Percentiles rank a stretch among this genome's conserved stretches.
Evolutionary conservation across 2,113 vertebrate genomes (phyloP).

Genomic region (Paracanthobrama guichenoti): DNA sequence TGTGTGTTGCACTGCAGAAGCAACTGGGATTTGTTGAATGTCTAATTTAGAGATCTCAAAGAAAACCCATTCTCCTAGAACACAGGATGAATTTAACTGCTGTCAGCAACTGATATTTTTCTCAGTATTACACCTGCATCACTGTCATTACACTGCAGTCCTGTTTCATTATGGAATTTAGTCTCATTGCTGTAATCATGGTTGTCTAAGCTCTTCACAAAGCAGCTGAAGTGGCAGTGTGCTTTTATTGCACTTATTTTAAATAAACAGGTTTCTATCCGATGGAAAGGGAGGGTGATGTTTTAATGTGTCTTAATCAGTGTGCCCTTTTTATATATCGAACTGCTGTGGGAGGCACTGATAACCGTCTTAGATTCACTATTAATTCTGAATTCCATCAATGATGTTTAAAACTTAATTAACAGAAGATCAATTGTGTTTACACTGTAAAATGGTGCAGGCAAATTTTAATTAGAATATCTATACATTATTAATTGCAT

Average conservation of each 20-base stretch:
- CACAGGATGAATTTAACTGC: neutral
- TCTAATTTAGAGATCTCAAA: neutral
- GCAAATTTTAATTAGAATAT: constrained; percentile 80
- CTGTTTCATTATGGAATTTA: constrained; percentile 18
- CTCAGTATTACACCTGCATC: neutral
- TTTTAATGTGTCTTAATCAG: constrained; percentile 61
- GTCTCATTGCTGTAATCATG: constrained; percentile 13
- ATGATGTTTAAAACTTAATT: constrained; percentile 78
- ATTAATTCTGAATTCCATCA: constrained; percentile 64
- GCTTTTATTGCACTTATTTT: neutral
- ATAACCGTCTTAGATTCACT: constrained; percentile 68
- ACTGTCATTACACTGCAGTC: constrained; percentile 3
- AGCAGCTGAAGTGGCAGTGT: constrained; percentile 6
- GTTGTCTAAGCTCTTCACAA: neutral
- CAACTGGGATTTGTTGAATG: neutral
- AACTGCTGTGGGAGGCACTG: constrained; percentile 54
- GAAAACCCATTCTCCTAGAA: neutral
- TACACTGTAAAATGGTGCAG: constrained; percentile 72
- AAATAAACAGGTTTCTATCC: neutral
- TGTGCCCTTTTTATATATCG: constrained; percentile 53
- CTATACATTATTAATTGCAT: constrained; percentile 81
- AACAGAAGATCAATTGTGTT: constrained; percentile 81
- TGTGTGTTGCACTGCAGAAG: neutral
- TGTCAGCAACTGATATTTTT: neutral
- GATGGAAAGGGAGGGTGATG: constrained; percentile 46